A percentile compares a stretch with the other conserved stretches of the same genome.
These are phyloP conservation scores for Tyrannus savana DNA, from an alignment of 2,113 vertebrate species.

Conservation along the genomic window DNA sequence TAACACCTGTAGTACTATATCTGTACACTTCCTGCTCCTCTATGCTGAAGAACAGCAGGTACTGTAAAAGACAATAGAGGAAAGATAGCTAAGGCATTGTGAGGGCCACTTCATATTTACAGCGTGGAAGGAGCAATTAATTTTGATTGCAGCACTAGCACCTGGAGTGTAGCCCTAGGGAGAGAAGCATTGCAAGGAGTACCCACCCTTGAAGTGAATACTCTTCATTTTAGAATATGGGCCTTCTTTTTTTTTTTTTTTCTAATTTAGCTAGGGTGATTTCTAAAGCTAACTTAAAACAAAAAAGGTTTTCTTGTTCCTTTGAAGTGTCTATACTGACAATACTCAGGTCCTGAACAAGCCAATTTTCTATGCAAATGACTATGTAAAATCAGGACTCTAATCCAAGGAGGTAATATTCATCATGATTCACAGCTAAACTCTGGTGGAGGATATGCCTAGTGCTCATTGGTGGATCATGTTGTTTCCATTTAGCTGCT, in stretches of 20 bases:
- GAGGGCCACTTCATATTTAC: background rate
- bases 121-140: background rate
- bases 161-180: background rate
- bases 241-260: background rate
- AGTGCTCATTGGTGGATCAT: background rate
- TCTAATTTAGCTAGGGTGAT: background rate
- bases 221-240: background rate
- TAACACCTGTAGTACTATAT: background rate
- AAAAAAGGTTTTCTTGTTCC: background rate
- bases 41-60: background rate
- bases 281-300: background rate
- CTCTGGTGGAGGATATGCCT: background rate
- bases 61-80: background rate
- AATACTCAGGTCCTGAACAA: background rate
- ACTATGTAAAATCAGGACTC: background rate
- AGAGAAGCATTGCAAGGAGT: background rate
- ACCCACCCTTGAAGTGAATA: background rate
- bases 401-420: background rate
- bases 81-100: background rate
- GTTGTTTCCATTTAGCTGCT: background rate
- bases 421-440: background rate
- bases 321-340: background rate
- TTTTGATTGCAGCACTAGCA: background rate
- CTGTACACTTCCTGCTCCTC: background rate
- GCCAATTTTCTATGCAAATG: background rate